A percentile compares a stretch with the other conserved stretches of the same genome.
These are phyloP conservation scores for roundworm (Caenorhabditis elegans) DNA, from an alignment of 1,140 invertebrate species.

Conservation along the genomic window DNA sequence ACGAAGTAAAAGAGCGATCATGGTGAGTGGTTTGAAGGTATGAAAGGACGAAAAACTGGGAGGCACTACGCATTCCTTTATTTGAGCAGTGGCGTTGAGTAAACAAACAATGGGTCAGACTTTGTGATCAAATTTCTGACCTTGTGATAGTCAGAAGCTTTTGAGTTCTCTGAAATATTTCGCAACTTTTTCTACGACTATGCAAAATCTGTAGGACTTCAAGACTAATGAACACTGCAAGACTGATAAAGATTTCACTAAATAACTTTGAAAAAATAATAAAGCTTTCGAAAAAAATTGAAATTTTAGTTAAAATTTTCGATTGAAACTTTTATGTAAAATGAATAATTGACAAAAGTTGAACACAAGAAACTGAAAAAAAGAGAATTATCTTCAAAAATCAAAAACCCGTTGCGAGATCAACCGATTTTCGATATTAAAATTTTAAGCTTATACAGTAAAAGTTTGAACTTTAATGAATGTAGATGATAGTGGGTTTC, in stretches of 20 bases:
- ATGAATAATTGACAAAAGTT: no score
- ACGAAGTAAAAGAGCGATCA: neutral
- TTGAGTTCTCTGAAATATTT: neutral
- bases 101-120: neutral
- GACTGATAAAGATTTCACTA: no score
- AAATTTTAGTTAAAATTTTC: no score
- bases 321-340: no score
- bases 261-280: neutral
- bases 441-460: neutral
- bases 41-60: neutral
- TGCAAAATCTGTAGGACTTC: no score
- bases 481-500: neutral
- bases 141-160: neutral
- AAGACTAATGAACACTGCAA: no score
- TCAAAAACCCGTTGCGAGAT: conserved; percentile 21
- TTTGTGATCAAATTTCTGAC: conserved; percentile 10
- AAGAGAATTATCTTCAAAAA: no score
- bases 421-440: conserved; percentile 22
- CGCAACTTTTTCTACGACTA: neutral
- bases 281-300: no score
- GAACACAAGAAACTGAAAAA: no score
- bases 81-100: neutral
- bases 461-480: neutral
- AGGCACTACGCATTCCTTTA: neutral
- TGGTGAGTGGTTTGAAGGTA: neutral